phyloP scores from a whole-genome alignment of 1,140 invertebrate genomes.

The Drosophila ironensis region DNA sequence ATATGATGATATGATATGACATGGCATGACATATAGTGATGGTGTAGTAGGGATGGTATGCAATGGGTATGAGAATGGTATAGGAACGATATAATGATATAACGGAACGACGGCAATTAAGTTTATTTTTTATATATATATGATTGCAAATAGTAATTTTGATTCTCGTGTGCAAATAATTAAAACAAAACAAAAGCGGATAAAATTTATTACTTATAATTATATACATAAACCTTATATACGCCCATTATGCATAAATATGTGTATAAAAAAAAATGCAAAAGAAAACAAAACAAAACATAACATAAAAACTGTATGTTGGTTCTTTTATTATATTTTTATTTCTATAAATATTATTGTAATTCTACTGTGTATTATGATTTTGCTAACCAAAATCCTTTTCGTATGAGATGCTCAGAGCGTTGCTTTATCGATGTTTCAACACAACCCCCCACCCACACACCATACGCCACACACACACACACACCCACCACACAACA shows the following conservation, averaged over 20 bases:
- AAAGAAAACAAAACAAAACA: conserved; percentile 49
- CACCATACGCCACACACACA: too few relatives aligned
- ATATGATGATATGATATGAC: conserved; percentile 38
- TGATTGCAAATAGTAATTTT: conserved; percentile 81
- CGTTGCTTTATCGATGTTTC: conserved; percentile 54
- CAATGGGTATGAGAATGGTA: conserved; percentile 31
- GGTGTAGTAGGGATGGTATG: conserved; percentile 33
- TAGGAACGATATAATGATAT: conserved; percentile 26
- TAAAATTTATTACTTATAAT: conserved; percentile 79
- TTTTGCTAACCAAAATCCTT: conserved; percentile 40
- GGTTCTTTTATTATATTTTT: conserved; percentile 56
- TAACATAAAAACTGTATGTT: conserved; percentile 53
- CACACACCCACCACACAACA: conserved; percentile 5
- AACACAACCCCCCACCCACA: too few relatives aligned
- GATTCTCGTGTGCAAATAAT: conserved; percentile 80
- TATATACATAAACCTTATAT: conserved; percentile 72
- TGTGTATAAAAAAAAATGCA: conserved; percentile 56
- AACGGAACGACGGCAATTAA: conserved; percentile 67
- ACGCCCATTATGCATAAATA: conserved; percentile 49
- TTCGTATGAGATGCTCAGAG: conserved; percentile 37
- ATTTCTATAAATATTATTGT: conserved; percentile 44
- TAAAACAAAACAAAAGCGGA: conserved; percentile 66
- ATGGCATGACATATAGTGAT: conserved; percentile 38
- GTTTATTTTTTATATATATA: conserved; percentile 81
- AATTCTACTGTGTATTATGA: conserved; percentile 59